Evolutionary conservation across 1,140 invertebrate genomes (phyloP), one percentile per base, ranked within the genome.

Genomic region (Ips typographus): DNA sequence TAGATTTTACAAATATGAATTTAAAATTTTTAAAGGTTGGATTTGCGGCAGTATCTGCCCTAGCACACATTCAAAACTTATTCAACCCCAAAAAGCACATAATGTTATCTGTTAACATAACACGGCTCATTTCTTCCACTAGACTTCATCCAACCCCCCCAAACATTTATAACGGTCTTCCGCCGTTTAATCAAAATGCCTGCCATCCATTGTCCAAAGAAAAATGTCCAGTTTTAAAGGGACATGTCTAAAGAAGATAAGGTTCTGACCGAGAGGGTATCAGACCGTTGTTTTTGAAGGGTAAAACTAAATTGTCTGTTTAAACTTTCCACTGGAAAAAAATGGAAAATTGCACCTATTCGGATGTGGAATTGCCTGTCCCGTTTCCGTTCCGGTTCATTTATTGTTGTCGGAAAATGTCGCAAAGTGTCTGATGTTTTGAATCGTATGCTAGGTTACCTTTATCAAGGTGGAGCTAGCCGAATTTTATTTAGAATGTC

Each of bases 171-270:
- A 55, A 68, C 52, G 5, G 22, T 40, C 58, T 68, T 55, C 43
- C 66, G 58, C 56, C 66, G 41, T 68, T 68, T 68, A 68, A 68
- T 68, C 66, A 68, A 61, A 68, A 68, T 49, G 66, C 62, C 66
- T 51, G 7, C 58, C 66, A 55, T 61, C 59, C 59, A 68, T 66
- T 68, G 66, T 68, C 59, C 65, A 60, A 68, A 68, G 66, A 62
- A 62, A 61, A 68, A 68, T 62, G 66, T 68, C 66, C 66, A 68
- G 66, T 68, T 61, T 62, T 60, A 68, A 68, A 66, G 56, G 37
- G 63, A 56, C 55, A 57, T 65, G 64, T 57, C 55, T 57, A 57
- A 58, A 58, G 41, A 40, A 65, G 64, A 65, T 65, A 65, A 65
- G 64, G 42, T 8, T 55, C 39, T 42, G 43, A 47, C 52, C 62